Evolutionary conservation across 2,113 vertebrate species (phyloP).

Genomic region (Chamaetylas fuelleborni): DNA sequence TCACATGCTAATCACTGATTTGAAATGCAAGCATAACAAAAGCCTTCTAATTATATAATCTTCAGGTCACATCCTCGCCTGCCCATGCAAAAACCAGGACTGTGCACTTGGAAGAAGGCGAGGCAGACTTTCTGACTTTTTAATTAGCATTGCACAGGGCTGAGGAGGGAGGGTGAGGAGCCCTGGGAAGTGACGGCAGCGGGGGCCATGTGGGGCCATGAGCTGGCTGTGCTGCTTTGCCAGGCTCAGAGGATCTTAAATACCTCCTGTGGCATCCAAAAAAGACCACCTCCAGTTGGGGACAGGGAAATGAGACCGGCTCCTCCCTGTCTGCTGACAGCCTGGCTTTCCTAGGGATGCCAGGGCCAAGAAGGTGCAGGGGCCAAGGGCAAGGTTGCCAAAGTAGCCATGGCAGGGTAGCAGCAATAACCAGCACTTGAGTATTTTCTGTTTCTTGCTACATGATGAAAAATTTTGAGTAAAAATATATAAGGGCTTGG

Average conservation of each 20-base stretch:
- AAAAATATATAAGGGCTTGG: not conserved
- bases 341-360: not conserved
- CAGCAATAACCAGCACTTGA: not conserved
- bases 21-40: slow-evolving; percentile 72
- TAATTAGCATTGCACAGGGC: slow-evolving; percentile 12
- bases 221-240: not conserved
- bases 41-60: slow-evolving; percentile 78
- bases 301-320: not conserved
- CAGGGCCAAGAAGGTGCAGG: not conserved
- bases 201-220: not conserved
- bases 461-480: not conserved
- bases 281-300: not conserved
- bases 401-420: not conserved
- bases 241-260: not conserved
- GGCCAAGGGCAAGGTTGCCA: not conserved
- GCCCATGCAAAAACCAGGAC: slow-evolving; percentile 65
- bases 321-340: not conserved
- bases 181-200: not conserved
- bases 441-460: not conserved
- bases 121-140: not conserved
- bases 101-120: slow-evolving; percentile 28
- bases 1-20: slow-evolving; percentile 71
- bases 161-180: not conserved
- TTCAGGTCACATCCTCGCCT: slow-evolving; percentile 69
- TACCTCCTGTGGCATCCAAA: not conserved